phyloP scores from a whole-genome alignment of 2,888 invertebrate genomes.

The Crepidodera aurea region DNA sequence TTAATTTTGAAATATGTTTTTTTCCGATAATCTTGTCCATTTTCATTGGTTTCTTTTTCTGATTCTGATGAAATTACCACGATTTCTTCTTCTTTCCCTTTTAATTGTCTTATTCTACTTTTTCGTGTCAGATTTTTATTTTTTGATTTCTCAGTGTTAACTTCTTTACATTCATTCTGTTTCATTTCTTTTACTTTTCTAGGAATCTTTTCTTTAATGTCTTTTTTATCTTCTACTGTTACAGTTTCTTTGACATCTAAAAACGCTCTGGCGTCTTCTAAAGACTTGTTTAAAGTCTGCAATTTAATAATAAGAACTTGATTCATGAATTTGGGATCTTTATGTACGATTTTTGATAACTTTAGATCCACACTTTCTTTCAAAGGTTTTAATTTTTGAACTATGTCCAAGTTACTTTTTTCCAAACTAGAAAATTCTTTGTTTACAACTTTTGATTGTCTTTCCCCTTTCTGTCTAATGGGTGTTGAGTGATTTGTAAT shows the following conservation, averaged over 20 bases:
- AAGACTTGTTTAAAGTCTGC: neutral
- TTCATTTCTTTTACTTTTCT: neutral
- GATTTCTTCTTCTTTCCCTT: neutral
- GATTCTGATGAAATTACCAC: neutral
- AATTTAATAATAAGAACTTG: conserved; percentile 18
- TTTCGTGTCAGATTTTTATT: neutral
- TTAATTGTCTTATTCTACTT: neutral
- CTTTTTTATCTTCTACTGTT: neutral
- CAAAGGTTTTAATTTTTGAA: conserved; percentile 11
- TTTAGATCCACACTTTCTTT: neutral
- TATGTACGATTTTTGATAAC: neutral
- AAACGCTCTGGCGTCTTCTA: neutral
- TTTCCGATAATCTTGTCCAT: neutral
- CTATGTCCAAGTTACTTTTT: neutral
- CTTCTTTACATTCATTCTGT: neutral
- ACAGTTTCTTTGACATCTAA: no score
- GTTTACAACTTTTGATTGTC: neutral
- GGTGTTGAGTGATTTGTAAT: conserved; percentile 6
- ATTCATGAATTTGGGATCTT: conserved; percentile 18
- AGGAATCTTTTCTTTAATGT: neutral
- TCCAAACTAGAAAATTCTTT: neutral
- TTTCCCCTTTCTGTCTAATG: neutral
- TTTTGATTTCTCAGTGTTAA: neutral
- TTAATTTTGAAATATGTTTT: neutral
- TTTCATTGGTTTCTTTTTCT: neutral